Base-by-base conservation (phyloP, 2,113 vertebrate species). In the Psettodes erumei region DNA sequence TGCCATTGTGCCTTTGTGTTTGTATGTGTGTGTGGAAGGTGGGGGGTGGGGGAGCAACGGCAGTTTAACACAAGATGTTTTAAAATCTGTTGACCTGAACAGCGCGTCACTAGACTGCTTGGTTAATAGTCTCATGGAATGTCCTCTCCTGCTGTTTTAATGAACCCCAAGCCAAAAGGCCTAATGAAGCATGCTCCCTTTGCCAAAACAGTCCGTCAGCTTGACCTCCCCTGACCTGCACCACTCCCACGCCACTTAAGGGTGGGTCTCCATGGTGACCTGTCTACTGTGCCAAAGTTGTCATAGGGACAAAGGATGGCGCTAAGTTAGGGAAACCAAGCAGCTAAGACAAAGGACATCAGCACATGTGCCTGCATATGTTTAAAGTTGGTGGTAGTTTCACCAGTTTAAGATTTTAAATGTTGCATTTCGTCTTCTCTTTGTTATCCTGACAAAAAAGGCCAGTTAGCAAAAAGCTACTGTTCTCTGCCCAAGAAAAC, bases 81-180 rank as follows among this genome's bases (percentile, higher is more conserved):
- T 90, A 67, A 92, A 92, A 90, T 84, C 90, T 91, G 90, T 86
- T 85, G 63, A 77, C 35, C 80, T 88, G 88, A n/a, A 87, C 79
- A 83, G 86, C 47, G 12, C 86, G 85, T 86, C 74, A 82, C 86
- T 64, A 68, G 80, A 72, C 80, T 65, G 79, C 90, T 84, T 83
- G 85, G 87, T 94, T 93, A 94, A 93, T 88, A 71, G 91, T 91
- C 88, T 88, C 88, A 81, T 91, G 92, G 93, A 94, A 94, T 93
- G 93, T 91, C 79, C 82, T 86, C 85, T 93, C 90, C 90, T 92
- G 89, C 86, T 77, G 89, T 90, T 94, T 94, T 94, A 94, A 94
- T 95, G 93, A 94, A 94, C 88, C 87, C 85, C 71, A 56, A 87
- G 70, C 89, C 87, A 93, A 94, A 93, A 91, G 90, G 85, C 84